Evolutionary conservation across 2,113 vertebrate genomes (phyloP).

Genomic region (Chlamydotis undulata): DNA sequence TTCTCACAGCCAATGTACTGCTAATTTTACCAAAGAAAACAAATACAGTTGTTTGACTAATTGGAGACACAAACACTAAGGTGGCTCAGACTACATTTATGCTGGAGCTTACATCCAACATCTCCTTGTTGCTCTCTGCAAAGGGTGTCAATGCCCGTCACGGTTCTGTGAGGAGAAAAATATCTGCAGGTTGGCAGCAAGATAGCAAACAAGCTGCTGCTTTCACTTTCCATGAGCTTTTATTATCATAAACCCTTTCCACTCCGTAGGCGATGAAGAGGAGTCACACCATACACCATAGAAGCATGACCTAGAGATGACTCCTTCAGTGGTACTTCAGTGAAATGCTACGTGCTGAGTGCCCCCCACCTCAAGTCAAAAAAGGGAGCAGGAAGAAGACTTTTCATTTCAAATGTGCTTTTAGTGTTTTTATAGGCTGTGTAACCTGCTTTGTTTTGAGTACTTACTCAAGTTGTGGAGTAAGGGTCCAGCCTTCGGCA

Average conservation of each 20-base stretch:
- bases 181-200: constrained; percentile 21
- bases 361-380: not conserved
- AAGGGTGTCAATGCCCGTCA: not conserved
- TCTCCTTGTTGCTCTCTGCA: not conserved
- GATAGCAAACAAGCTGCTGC: not conserved
- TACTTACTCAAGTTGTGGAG: not conserved
- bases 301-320: not conserved
- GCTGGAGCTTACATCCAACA: not conserved
- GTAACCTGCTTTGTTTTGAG: not conserved
- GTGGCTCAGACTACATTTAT: not conserved
- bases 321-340: not conserved
- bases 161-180: not conserved
- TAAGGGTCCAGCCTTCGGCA: not conserved
- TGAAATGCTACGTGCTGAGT: not conserved
- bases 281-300: too few relatives aligned
- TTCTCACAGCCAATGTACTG: not conserved
- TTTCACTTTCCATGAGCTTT: not conserved
- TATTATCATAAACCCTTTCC: not conserved
- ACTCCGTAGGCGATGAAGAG: not conserved
- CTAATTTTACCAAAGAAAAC: not conserved
- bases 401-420: not conserved
- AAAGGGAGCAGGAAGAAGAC: not conserved
- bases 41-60: not conserved
- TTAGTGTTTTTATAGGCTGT: not conserved
- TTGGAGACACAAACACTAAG: not conserved